Evolutionary conservation across 2,797 vertebrate species (phyloP).

Genomic region (Micromesistius poutassou): DNA sequence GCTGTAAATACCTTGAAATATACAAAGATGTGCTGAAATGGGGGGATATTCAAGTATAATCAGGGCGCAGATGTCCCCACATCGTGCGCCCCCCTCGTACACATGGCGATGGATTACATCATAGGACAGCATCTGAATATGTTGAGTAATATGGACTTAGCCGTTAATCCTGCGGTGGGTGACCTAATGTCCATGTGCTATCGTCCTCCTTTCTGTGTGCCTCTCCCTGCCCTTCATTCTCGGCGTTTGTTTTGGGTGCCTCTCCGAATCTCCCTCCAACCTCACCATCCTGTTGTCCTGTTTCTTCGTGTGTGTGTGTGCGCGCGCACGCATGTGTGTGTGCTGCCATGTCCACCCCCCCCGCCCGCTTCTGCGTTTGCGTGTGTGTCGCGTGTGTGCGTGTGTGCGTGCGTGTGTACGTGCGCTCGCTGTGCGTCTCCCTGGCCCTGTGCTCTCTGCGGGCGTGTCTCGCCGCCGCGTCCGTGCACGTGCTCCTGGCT

Average conservation of each 20-base stretch:
- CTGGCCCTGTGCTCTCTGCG: neutral
- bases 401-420: slow-evolving; percentile 7
- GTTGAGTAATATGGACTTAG: slow-evolving; percentile 54
- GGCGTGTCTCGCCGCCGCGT: neutral
- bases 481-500: slow-evolving; percentile 12
- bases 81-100: neutral
- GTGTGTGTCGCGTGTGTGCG: neutral
- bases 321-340: slow-evolving; percentile 20
- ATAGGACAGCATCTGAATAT: slow-evolving; percentile 33
- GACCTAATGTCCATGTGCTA: slow-evolving; percentile 55
- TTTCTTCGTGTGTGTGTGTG: too few relatives aligned
- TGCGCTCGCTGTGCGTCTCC: slow-evolving; percentile 8
- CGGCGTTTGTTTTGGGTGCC: slow-evolving; percentile 9
- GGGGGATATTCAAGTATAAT: neutral
- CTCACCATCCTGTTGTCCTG: neutral
- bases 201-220: slow-evolving; percentile 18
- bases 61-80: neutral
- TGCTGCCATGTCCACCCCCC: slow-evolving; percentile 26
- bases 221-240: neutral
- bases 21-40: neutral
- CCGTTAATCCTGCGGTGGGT: slow-evolving; percentile 54
- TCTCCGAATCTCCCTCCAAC: neutral
- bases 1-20: slow-evolving; percentile 5
- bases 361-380: neutral
- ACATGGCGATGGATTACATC: slow-evolving; percentile 14